These are phyloP conservation scores for Pseudoatta argentina DNA, from an alignment of 1,140 invertebrate species.

Conservation along the genomic window DNA sequence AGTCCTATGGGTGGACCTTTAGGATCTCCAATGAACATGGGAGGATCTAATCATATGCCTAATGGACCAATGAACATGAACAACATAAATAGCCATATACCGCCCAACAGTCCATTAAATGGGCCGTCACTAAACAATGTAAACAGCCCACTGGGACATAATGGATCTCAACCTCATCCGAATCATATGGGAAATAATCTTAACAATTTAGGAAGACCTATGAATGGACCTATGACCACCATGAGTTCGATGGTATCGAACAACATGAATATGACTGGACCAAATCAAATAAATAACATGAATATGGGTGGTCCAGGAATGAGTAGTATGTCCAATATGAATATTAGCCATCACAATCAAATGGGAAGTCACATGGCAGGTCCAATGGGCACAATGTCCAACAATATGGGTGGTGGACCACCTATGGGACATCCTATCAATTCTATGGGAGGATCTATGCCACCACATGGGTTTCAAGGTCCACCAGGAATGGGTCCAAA, in stretches of 20 bases:
- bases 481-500: conserved; percentile 87
- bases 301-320: conserved; percentile 87
- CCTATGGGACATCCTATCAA: conserved; percentile 85
- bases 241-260: conserved; percentile 88
- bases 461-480: conserved; percentile 85
- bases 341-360: conserved; percentile 87
- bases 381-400: conserved; percentile 87
- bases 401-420: conserved; percentile 83
- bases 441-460: conserved; percentile 81
- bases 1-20: conserved; percentile 85
- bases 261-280: conserved; percentile 84
- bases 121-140: conserved; percentile 84
- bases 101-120: conserved; percentile 84
- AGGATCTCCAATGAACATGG: conserved; percentile 85
- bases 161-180: conserved; percentile 87
- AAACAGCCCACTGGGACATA: conserved; percentile 85
- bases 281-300: conserved; percentile 84
- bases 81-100: conserved; percentile 85
- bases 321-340: conserved; percentile 87
- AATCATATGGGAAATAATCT: conserved; percentile 87
- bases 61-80: conserved; percentile 85
- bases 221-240: conserved; percentile 88
- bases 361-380: conserved; percentile 87
- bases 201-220: conserved; percentile 86
- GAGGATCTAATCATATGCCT: conserved; percentile 83